Evolutionary conservation across 2,888 invertebrate species (phyloP), one percentile per base, ranked within the genome.

Genomic region (Apeira syringaria): DNA sequence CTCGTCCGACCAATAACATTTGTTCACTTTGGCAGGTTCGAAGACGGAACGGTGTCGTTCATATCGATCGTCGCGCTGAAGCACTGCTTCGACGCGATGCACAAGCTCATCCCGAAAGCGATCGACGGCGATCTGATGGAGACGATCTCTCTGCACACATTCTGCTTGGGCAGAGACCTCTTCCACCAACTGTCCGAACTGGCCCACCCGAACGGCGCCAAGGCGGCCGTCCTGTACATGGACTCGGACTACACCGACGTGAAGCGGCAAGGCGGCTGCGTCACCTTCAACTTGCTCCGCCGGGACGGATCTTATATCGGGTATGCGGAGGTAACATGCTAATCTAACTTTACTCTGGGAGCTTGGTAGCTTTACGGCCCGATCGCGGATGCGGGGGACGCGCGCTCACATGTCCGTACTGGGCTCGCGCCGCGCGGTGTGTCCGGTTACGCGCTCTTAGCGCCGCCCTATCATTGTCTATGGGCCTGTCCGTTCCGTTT

Each of bases 21-120:
- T n/a, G n/a, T 44, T 45, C 30, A 32, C 5, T 4, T 50, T 86
- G 80, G 10, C 78, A 96, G 96, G 57, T 97, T 98, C 84, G 99
- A 99, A 91, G 98, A 99, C 89, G 99, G 99, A 2, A 98, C 99
- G 0, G 62, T 97, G 8, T 91, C 98, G 8, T 99, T 96, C 79
- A 85, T 98, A 28, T 94, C 96, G 11, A 96, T 99, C 49, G 81
- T 95, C 31, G 92, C 96, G 1, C 73, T 99, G 3, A 92, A 93
- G 52, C 94, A 97, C 80, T 98, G 98, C 34, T 95, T 98, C 72
- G 94, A 95, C 41, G 91, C 93, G 3, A 68, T 98, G 39, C 83
- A 94, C 39, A 88, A 90, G 47, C 71, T 95, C 8, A 91, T 94
- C 63, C 93, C 95, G 33, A 83, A 71, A 69, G 50, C 70, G n/a